A percentile compares a stretch with the other conserved stretches of the same genome.
These are phyloP conservation scores for Callaeas wilsoni DNA, from an alignment of 2,113 vertebrate genomes.

Conservation along the genomic window DNA sequence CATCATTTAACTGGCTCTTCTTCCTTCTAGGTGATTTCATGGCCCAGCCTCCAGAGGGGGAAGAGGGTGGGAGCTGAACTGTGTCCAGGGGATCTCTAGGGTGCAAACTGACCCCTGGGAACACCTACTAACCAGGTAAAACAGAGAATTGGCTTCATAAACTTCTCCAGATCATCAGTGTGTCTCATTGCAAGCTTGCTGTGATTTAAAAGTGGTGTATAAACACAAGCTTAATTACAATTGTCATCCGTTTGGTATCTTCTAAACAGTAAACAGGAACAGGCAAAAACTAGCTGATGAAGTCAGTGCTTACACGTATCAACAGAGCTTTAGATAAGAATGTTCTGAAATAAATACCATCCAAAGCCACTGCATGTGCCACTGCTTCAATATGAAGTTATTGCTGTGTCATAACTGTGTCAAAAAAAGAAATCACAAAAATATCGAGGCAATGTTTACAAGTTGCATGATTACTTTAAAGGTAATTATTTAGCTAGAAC, in stretches of 20 bases:
- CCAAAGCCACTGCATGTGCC: background rate
- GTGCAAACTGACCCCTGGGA: background rate
- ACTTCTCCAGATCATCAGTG: background rate
- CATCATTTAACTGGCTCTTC: background rate
- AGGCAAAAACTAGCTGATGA: background rate
- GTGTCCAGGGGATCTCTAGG: background rate
- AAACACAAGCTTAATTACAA: background rate
- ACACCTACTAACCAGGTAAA: background rate
- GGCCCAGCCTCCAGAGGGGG: accelerated
- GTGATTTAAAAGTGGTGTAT: background rate
- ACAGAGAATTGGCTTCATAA: background rate
- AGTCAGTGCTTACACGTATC: background rate
- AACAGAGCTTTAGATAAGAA: background rate
- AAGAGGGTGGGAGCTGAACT: background rate
- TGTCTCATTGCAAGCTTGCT: background rate
- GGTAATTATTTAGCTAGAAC: slow-evolving; percentile 51
- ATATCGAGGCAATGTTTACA: slow-evolving; percentile 39
- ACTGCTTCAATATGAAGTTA: background rate
- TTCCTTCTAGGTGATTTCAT: background rate
- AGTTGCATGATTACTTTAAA: slow-evolving; percentile 34
- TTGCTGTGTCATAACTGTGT: background rate
- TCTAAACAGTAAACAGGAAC: background rate
- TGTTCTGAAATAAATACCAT: background rate
- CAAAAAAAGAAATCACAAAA: slow-evolving; percentile 20
- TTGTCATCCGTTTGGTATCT: background rate